Evolutionary conservation across 2,888 invertebrate species (phyloP), one percentile per base, ranked within the genome.

Genomic region (Glyphotaelius pellucidus): DNA sequence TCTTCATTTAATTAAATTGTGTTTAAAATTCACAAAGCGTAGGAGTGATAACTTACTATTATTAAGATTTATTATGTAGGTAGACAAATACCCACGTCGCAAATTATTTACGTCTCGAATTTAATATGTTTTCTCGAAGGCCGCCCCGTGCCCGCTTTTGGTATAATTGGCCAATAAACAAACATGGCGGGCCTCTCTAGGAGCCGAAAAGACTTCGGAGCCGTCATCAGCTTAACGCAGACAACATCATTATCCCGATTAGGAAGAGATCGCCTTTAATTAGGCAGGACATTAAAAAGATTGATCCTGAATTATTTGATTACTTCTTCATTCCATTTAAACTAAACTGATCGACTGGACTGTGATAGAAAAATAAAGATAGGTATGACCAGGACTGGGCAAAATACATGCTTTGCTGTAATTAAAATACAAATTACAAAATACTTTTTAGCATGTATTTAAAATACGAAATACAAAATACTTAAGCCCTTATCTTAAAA

Each of bases 161-260:
- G 81, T 14, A 32, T 81, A 32, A 81, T 81, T 81, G 32, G 32
- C 12, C 81, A 81, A 81, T 81, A 81, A 81, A 19, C 81, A 81
- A 32, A 32, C 81, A 81, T 32, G 32, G 67, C 81, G 30, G 81
- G 31, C 81, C 30, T 81, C 31, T 32, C 81, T 81, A 81, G 15
- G 5, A 32, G 14, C 30, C 31, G 81, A 19, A 81, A 32, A 31
- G 81, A 67, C 14, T 31, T 1, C 31, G 0, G 81, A 32, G 0
- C n/a, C 67, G 67, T 67, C 67, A 67, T 67, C 67, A n/a, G 7
- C 25, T 52, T 67, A 25, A 67, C n/a, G 67, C 67, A 67, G 67
- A 67, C 67, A 67, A 25, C 67, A 67, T 67, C 9, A 67, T 67
- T 67, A 67, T 67, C 67, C 25, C 67, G 1, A 67, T 67, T 67